Evolutionary conservation across 2,888 invertebrate species (phyloP), one percentile per base, ranked within the genome.

Genomic region (Asteroscopus sphinx): DNA sequence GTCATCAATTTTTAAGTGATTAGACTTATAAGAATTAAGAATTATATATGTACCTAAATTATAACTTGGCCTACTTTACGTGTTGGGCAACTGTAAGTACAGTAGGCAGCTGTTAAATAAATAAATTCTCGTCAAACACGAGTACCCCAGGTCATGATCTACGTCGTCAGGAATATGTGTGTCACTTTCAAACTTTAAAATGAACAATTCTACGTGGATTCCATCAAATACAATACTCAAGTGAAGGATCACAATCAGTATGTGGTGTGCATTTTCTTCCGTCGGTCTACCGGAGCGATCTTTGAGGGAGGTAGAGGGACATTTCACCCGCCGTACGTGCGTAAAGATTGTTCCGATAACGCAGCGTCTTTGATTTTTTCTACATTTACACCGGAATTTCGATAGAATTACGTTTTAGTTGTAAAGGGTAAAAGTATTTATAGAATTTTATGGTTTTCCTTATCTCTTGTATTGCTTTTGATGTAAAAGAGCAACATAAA

Each of bases 271-370:
- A 77, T 78, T 70, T 36, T 32, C 21, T 12, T 15, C 6, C 3
- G 21, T 30, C 36, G 59, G 65, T 59, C 67, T 63, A 39, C 49
- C 57, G 73, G 55, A 70, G 71, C 65, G 74, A 73, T 55, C 67
- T 78, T 64, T 70, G 81, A 79, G 71, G 78, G 75, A 79, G 78
- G 80, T 77, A 70, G 75, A 21, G 46, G 69, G 81, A 82, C 82
- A 86, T 85, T 85, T 87, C 82, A 84, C 80, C 75, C 70, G 39
- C 51, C 76, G 76, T 78, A 85, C 87, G 87, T 87, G 87, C 87
- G 87, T 86, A 66, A 85, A 80, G 53, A 67, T 70, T 65, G 65
- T 74, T 70, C 69, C 71, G 74, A 79, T 72, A 71, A 61, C 66
- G 71, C 51, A 59, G 61, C 48, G 32, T 44, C 57, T 68, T 57